Base-by-base conservation (phyloP, 2,113 vertebrate species). In the Platichthys flesus region DNA sequence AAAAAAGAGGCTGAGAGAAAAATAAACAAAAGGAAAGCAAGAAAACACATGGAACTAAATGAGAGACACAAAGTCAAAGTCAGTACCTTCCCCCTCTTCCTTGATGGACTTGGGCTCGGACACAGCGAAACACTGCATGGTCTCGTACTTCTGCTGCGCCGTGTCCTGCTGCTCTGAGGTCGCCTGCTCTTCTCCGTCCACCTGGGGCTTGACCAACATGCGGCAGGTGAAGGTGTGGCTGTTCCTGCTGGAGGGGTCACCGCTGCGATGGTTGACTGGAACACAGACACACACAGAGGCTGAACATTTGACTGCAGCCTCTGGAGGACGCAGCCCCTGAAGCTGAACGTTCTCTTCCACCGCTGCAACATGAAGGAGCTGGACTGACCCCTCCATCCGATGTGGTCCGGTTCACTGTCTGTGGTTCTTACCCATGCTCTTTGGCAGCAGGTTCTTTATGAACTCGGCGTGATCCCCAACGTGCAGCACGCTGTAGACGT, bases 101-200 rank as follows among this genome's bases (percentile, higher is more conserved):
- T 95, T 97, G 94, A 99, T 97, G 76, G 97, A 98, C 95, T 98
- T 98, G 92, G 97, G 98, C 90, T 99, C 97, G 58, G 97, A 99
- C 80, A 99, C 97, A 49, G 97, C 96, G 70, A 99, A 99, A 90
- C 98, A 99, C 96, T 99, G 98, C 98, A 99, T 97, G 95, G 96
- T 96, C 95, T 99, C 97, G 0, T 99, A 99, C 87, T 97, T 98
- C 95, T 97, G 97, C 83, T 95, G 96, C 20, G 93, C 93, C 24
- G 91, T 76, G 79, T 97, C 97, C 93, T 95, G 97, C 92, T 95
- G 88, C 9, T 89, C 84, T 0, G 76, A 54, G 14, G 56, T 86
- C 21, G 93, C 95, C 72, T 91, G 91, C 74, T 96, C 94, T 61
- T 95, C 97, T 49, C 94, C 89, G 23, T 96, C 96, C 0, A 89